Percentiles rank a stretch among this genome's conserved stretches.
These are phyloP conservation scores for Meteorus colon DNA, from an alignment of 2,888 invertebrate genomes.

Conservation along the genomic window DNA sequence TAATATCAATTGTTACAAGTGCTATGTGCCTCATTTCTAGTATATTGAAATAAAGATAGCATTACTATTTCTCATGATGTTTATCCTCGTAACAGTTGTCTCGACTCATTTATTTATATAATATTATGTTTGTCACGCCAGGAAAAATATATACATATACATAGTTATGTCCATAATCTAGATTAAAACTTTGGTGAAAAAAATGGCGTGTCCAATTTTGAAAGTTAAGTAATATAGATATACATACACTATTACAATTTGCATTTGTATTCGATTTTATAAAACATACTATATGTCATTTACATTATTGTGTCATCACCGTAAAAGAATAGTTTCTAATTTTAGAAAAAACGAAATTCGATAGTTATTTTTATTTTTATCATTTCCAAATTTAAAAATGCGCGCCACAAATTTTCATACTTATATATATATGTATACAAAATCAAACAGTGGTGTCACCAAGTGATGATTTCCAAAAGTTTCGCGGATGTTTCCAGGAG, in stretches of 20 bases:
- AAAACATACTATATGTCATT: neutral
- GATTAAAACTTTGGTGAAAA: neutral
- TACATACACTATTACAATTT: neutral
- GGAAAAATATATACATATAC: neutral
- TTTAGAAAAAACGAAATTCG: neutral
- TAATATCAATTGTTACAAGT: slow-evolving; percentile 57
- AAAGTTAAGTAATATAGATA: neutral
- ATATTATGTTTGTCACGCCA: neutral
- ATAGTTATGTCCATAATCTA: neutral
- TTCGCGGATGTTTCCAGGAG: neutral
- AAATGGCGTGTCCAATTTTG: neutral
- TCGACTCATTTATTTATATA: neutral
- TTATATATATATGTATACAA: too few species aligned
- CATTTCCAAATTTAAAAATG: neutral
- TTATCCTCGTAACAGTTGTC: slow-evolving; percentile 37
- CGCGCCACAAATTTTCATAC: neutral
- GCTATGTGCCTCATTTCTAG: slow-evolving; percentile 57
- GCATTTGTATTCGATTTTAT: neutral
- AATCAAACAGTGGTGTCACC: neutral
- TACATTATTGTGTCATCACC: neutral
- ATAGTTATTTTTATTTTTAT: neutral
- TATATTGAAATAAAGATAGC: slow-evolving; percentile 54
- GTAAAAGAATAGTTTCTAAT: neutral
- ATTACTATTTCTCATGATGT: slow-evolving; percentile 51
- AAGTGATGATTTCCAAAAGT: neutral